A percentile compares a stretch with the other conserved stretches of the same genome.
Conservation (phyloP, 2,113 vertebrate species). For the Sardina pilchardus region DNA sequence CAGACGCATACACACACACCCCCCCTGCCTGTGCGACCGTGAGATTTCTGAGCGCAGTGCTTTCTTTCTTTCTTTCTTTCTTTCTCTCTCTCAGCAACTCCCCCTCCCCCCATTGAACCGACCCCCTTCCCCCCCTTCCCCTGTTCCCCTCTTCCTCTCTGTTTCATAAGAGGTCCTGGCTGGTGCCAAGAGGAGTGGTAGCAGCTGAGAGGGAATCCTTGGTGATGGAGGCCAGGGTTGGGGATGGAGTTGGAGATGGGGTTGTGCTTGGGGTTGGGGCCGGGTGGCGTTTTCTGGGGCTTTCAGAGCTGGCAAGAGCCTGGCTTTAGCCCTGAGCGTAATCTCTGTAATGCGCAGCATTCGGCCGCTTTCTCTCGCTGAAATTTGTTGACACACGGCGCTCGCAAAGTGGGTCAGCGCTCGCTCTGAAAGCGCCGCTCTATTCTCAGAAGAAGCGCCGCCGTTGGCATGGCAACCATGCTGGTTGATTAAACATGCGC, state of each 20-base stretch:
- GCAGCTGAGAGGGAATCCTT: conserved; percentile 41
- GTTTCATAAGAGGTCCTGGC: background rate
- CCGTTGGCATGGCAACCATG: conserved; percentile 91
- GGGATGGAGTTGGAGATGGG: conserved; percentile 23
- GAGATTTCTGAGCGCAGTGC: background rate
- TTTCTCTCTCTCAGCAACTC: background rate
- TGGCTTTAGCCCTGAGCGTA: conserved; percentile 48
- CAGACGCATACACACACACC: background rate
- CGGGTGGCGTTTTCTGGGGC: conserved; percentile 6
- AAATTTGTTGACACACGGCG: conserved; percentile 89
- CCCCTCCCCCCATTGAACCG: background rate
- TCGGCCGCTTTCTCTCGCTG: conserved; percentile 80
- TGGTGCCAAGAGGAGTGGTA: background rate
- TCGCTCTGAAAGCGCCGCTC: conserved; percentile 81
- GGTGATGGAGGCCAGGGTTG: background rate
- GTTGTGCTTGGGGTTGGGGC: conserved; percentile 39
- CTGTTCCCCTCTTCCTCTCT: background rate
- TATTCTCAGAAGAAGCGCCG: conserved; percentile 78
- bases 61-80: conserved; percentile 5
- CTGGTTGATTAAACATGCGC: conserved; percentile 90
- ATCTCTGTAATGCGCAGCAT: conserved; percentile 74
- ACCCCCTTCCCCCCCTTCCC: background rate
- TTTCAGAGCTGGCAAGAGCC: conserved; percentile 46
- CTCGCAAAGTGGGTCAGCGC: conserved; percentile 91
- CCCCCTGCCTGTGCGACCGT: background rate